Base-by-base conservation (phyloP, 2,113 vertebrate genomes). In the Seriola rivoliana region DNA sequence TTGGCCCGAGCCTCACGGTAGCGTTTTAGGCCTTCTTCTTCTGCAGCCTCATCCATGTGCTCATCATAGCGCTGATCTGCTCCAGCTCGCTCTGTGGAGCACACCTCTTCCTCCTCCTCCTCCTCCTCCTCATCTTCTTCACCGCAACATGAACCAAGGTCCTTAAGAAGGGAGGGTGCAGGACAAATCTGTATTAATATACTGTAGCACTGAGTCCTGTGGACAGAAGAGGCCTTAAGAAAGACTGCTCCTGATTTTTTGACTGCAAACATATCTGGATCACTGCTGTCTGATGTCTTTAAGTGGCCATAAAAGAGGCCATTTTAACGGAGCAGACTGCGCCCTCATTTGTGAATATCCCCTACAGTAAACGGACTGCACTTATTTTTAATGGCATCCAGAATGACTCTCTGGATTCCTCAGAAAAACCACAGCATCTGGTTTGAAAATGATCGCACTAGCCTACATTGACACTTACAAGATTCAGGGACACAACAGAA, bases 1-100 rank as follows among this genome's bases (percentile, higher is more conserved):
- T 99, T 96, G 59, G 97, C 92, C 16, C 97, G 95, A 74, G 98
- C 96, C 81, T 98, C 96, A n/a, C 96, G 95, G 80, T 99, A 98
- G 80, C 93, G 97, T 90, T 96, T 96, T 62, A 99, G 89, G 89
- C 95, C 97, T 82, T 97, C 93, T 9, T 94, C 95, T 57, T 97
- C 97, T n/a, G 96, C 97, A 5, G 95, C 96, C 84, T 95, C 91
- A 29, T 98, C 97, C 48, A 97, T 84, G 81, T 95, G 94, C 54
- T 97, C 95, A 0, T 99, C 98, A 0, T 97, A 98, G 11, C 95
- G 94, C 58, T 97, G 95, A 4, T 97, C 97, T 40, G 78, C 87
- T 62, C 96, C 93, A 12, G 89, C 89, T 55, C 94, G 95, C 0
- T 95, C 95, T 19, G 88, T 83, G 54, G 94, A 68, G 71, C 83